Evolutionary conservation across 2,113 vertebrate genomes (phyloP).

Genomic region (Abramis brama): DNA sequence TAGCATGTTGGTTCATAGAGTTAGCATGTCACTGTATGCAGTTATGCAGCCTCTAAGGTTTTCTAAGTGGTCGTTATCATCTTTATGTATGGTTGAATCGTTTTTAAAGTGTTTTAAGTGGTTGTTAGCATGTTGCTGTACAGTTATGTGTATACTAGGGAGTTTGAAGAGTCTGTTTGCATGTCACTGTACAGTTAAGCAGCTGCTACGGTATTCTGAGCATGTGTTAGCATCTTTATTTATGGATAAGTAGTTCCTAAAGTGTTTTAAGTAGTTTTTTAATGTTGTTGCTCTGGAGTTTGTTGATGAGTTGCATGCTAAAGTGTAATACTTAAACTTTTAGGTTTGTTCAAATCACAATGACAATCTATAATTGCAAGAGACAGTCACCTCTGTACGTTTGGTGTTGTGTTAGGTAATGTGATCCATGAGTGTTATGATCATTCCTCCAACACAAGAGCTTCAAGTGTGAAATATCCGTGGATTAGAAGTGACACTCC

Average conservation of each 20-base stretch:
- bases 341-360: neutral
- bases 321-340: neutral
- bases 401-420: neutral
- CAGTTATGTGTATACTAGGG: neutral
- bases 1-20: neutral
- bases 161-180: too few relatives aligned
- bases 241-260: too few relatives aligned
- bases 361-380: neutral
- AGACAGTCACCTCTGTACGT: neutral
- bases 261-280: too few relatives aligned
- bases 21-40: neutral
- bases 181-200: too few relatives aligned
- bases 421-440: neutral
- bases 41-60: neutral
- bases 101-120: neutral
- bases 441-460: neutral
- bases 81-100: neutral
- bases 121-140: neutral
- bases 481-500: slow-evolving; percentile 2
- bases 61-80: neutral
- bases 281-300: neutral
- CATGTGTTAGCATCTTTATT: too few relatives aligned
- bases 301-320: neutral
- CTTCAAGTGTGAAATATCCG: neutral
- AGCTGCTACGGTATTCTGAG: too few relatives aligned